Conservation (phyloP, 2,888 invertebrate genomes). For the Oligia fasciuncula region DNA sequence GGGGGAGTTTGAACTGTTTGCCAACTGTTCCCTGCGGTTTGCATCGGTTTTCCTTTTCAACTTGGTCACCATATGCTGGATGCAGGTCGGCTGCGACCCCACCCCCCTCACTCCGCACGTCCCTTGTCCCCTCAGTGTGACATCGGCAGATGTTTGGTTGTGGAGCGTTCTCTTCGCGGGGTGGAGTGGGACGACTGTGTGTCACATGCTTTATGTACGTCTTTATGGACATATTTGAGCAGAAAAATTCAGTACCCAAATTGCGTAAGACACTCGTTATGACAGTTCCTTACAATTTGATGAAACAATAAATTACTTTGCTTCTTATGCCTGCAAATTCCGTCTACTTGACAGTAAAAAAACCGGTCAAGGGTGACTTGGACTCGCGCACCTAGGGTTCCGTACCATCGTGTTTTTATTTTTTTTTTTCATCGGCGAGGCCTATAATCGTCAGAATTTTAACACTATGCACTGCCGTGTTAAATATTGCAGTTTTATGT, state of each 20-base stretch:
- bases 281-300: not conserved
- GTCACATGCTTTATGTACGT: constrained; percentile 16
- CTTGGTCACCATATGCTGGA: no score
- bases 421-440: no score
- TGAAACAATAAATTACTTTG: not conserved
- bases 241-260: not conserved
- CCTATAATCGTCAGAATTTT: no score
- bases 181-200: constrained; percentile 42
- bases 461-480: no score
- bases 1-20: not conserved
- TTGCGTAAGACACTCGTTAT: not conserved
- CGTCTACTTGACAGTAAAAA: not conserved
- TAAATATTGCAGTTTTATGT: no score
- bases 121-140: constrained; percentile 7
- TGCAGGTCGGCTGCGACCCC: constrained; percentile 19
- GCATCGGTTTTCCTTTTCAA: not conserved
- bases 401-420: no score
- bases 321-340: not conserved
- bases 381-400: no score
- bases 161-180: constrained; percentile 45
- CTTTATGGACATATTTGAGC: not conserved
- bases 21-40: not conserved
- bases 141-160: constrained; percentile 20
- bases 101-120: not conserved
- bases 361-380: no score